Conservation (phyloP, 2,113 vertebrate genomes). For the Sula dactylatra region DNA sequence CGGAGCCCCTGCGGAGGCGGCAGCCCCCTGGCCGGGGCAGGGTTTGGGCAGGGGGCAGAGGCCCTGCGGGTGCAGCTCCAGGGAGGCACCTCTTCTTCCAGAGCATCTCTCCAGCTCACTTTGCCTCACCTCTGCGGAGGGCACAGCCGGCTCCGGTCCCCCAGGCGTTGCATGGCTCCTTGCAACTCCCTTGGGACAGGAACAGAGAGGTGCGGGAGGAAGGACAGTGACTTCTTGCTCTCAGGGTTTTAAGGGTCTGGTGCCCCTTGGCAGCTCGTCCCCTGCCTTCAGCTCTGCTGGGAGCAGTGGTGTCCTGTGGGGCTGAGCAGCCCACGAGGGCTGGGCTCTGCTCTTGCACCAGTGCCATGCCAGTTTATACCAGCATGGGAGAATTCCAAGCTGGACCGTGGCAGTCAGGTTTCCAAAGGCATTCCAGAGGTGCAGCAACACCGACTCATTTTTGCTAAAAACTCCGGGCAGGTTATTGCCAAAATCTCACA, state of each 20-base stretch:
- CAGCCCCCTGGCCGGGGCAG: conserved; percentile 37
- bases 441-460: rapidly evolving
- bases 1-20: background rate
- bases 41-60: background rate
- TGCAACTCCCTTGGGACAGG: background rate
- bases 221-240: background rate
- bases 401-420: rapidly evolving
- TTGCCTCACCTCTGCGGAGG: background rate
- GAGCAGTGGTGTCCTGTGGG: background rate
- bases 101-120: background rate
- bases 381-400: background rate
- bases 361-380: background rate
- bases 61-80: background rate
- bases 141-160: background rate
- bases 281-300: background rate
- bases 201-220: background rate
- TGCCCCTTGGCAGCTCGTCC: background rate
- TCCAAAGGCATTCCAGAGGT: background rate
- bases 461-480: background rate
- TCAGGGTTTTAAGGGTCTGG: background rate
- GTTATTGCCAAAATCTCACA: background rate
- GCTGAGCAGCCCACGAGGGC: background rate
- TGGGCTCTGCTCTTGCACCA: background rate
- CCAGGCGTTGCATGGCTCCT: rapidly evolving
- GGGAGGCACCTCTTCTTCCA: background rate